Percentiles rank a stretch among this genome's conserved stretches.
These are phyloP conservation scores for Nothocercus nigrocapillus DNA, from an alignment of 2,113 vertebrate genomes.

Conservation along the genomic window DNA sequence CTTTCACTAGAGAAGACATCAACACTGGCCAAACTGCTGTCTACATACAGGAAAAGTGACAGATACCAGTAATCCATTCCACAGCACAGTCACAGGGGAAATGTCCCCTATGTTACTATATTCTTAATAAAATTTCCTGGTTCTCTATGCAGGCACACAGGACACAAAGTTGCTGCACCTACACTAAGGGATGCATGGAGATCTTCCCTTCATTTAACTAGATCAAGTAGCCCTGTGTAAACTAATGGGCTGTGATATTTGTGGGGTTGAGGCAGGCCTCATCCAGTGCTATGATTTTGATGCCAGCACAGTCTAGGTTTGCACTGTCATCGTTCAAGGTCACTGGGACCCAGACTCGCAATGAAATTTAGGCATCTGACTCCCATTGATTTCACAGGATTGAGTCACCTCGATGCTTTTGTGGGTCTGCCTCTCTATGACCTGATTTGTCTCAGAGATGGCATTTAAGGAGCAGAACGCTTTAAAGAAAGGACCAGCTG, in stretches of 20 bases:
- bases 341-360: neutral
- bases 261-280: neutral
- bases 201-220: neutral
- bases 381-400: neutral
- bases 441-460: neutral
- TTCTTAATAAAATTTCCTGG: accelerated
- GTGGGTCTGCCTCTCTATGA: neutral
- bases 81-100: neutral
- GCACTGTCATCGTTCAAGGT: neutral
- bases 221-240: neutral
- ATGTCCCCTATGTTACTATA: neutral
- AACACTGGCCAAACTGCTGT: neutral
- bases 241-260: neutral
- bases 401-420: neutral
- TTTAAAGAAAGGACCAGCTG: constrained; percentile 41
- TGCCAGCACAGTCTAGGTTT: neutral
- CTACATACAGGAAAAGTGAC: accelerated
- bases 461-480: constrained; percentile 38
- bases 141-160: neutral
- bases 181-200: neutral
- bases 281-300: neutral
- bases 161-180: neutral
- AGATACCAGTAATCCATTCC: neutral
- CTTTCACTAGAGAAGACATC: neutral
- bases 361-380: neutral